Percentiles rank a stretch among this genome's conserved stretches.
Evolutionary conservation across 2,888 invertebrate species (phyloP).

Genomic region (Operophtera brumata): DNA sequence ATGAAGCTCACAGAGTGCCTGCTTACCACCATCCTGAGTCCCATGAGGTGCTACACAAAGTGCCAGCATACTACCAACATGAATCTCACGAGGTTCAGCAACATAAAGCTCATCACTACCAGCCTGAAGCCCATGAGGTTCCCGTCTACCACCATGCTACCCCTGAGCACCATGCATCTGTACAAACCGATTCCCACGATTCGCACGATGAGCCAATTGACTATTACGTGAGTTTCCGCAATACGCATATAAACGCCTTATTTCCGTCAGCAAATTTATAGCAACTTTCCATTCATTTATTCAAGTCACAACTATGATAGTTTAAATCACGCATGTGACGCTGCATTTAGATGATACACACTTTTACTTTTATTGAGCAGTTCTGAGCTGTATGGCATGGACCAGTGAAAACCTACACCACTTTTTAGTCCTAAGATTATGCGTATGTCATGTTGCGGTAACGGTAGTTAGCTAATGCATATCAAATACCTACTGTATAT

Average conservation of each 20-base stretch:
- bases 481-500: no score
- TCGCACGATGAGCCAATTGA: constrained; percentile 68
- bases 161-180: constrained; percentile 18
- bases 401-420: no score
- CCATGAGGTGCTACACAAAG: constrained; percentile 9
- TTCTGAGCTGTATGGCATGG: neutral
- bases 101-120: constrained; percentile 8
- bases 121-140: constrained; percentile 9
- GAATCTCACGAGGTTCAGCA: constrained; percentile 17
- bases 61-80: constrained; percentile 11
- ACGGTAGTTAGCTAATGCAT: no score
- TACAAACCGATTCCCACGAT: constrained; percentile 18
- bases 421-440: no score
- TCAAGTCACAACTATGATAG: constrained; percentile 47
- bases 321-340: constrained; percentile 42
- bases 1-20: constrained; percentile 26
- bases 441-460: no score
- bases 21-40: constrained; percentile 13
- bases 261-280: constrained; percentile 47
- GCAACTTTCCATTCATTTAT: constrained; percentile 66
- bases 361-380: constrained; percentile 38
- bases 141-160: constrained; percentile 26
- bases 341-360: constrained; percentile 45
- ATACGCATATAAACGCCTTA: constrained; percentile 44
- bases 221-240: constrained; percentile 71